Conservation (phyloP, 92 coral and sea anemone species). For the Nematostella vectensis region DNA sequence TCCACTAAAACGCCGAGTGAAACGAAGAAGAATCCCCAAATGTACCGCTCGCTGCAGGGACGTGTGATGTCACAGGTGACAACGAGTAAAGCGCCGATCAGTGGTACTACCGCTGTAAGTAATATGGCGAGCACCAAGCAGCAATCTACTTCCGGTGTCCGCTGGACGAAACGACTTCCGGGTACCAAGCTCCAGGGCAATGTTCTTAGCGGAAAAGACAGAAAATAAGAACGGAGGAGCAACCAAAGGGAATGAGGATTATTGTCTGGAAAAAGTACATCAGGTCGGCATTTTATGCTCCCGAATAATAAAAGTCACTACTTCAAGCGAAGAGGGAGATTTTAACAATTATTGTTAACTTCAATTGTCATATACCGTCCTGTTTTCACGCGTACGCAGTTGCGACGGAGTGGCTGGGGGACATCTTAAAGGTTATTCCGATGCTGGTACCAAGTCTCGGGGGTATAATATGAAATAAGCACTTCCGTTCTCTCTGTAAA, state of each 20-base stretch:
- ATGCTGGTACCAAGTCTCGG: too few species aligned
- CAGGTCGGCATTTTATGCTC: too few species aligned
- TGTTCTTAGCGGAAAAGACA: neutral
- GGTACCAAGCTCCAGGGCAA: neutral
- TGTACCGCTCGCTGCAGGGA: neutral
- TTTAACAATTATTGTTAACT: too few species aligned
- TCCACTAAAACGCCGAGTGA: neutral
- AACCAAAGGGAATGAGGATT: too few species aligned
- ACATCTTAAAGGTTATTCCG: too few species aligned
- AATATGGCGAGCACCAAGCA: neutral
- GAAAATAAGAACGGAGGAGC: neutral
- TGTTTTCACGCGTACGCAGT: too few species aligned
- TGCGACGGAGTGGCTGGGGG: too few species aligned
- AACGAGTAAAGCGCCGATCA: neutral
- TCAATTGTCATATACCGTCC: too few species aligned
- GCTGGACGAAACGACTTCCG: neutral
- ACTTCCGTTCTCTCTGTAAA: too few species aligned
- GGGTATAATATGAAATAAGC: too few species aligned
- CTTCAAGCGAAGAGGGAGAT: constrained; percentile 5
- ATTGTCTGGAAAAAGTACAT: too few species aligned
- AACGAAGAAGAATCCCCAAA: neutral
- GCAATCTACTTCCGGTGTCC: neutral
- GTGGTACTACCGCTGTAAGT: neutral
- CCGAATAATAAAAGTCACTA: neutral
- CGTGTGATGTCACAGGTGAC: neutral